These are phyloP conservation scores for Gephyroberyx darwinii DNA, from an alignment of 2,797 vertebrate species.

Conservation along the genomic window DNA sequence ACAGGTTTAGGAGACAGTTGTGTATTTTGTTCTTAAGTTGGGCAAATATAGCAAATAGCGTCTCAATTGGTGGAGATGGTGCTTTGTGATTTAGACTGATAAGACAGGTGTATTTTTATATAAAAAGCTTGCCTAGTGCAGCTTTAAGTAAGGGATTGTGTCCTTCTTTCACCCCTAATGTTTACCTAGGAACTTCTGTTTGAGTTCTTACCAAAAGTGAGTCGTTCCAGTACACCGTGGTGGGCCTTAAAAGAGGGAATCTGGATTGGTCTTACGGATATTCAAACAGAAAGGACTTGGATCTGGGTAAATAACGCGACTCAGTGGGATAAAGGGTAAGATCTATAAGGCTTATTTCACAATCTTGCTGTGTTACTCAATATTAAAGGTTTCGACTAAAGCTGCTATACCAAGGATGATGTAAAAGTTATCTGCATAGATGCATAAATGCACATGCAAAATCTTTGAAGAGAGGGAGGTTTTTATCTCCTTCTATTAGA, in stretches of 20 bases:
- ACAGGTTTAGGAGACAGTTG: too few relatives aligned
- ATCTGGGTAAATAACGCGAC: slow-evolving; percentile 53
- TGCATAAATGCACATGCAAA: background rate
- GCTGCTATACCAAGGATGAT: background rate
- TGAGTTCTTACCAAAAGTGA: slow-evolving; percentile 34
- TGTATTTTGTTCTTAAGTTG: too few relatives aligned
- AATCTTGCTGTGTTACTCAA: too few relatives aligned
- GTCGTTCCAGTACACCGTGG: accelerated
- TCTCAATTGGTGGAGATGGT: too few relatives aligned
- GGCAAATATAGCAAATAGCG: too few relatives aligned
- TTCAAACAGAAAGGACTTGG: slow-evolving; percentile 35
- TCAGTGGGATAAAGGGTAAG: slow-evolving; percentile 28
- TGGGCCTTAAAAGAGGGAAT: background rate
- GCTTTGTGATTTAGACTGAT: too few relatives aligned
- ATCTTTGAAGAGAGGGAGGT: too few relatives aligned
- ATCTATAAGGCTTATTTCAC: background rate
- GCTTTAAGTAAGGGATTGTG: background rate
- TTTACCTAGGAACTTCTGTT: slow-evolving; percentile 33
- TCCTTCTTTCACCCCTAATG: background rate
- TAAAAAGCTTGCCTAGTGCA: background rate
- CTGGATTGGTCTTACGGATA: slow-evolving; percentile 49
- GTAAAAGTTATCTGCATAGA: background rate
- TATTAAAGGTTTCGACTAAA: background rate
- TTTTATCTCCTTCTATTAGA: background rate
- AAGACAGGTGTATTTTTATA: too few relatives aligned